These are phyloP conservation scores for Amiota mariae DNA, from an alignment of 2,888 invertebrate species.

Conservation along the genomic window DNA sequence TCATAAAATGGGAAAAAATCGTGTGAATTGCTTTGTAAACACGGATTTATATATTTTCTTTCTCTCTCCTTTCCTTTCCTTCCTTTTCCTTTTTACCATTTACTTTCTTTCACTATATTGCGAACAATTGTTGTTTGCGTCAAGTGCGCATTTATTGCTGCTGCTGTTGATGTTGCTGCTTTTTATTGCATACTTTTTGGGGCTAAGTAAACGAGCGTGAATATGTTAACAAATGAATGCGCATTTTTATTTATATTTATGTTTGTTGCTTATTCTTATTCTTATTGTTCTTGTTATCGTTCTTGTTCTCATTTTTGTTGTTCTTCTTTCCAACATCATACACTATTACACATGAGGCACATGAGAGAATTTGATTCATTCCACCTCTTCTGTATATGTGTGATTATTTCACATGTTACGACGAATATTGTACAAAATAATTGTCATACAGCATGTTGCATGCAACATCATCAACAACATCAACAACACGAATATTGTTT, in stretches of 20 bases:
- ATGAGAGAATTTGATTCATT: no score
- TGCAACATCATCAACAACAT: conserved; percentile 5
- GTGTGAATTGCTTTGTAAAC: conserved; percentile 27
- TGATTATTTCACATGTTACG: conserved; percentile 64
- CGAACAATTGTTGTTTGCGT: no score
- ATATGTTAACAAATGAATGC: conserved; percentile 21
- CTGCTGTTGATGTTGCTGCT: conserved; percentile 3
- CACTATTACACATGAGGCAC: conserved; percentile 28
- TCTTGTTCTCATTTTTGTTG: conserved; percentile 4
- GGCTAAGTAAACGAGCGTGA: neutral
- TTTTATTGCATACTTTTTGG: conserved; percentile 25
- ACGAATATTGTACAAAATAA: conserved; percentile 54
- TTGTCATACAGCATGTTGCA: conserved; percentile 65
- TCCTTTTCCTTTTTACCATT: no score
- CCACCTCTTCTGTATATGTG: conserved; percentile 34
- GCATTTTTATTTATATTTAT: conserved; percentile 19
- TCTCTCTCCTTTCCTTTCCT: neutral
- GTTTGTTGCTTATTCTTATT: neutral
- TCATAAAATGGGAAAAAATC: conserved; percentile 17
- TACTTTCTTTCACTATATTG: no score
- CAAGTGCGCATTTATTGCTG: neutral
- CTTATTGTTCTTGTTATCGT: conserved; percentile 4
- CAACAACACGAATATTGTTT: neutral
- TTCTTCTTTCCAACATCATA: conserved; percentile 10
- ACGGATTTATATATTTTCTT: neutral